These are phyloP conservation scores for Chionomys nivalis DNA, from an alignment of 2,113 vertebrate species.

Conservation along the genomic window DNA sequence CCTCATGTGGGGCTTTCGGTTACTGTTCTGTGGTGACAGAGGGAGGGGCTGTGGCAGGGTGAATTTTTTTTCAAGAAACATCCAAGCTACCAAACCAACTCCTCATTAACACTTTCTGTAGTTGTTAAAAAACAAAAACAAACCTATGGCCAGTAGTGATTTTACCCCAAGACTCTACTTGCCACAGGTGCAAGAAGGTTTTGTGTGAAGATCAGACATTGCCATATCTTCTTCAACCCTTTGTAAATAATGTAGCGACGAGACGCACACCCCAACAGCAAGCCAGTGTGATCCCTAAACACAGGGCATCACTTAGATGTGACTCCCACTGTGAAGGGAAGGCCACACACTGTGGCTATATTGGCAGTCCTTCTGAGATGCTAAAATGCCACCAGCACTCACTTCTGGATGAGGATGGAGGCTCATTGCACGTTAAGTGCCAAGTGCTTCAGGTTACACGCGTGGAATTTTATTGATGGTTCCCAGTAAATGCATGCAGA, in stretches of 20 bases:
- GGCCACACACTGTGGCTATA: not conserved
- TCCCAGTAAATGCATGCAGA: not conserved
- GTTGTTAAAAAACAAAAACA: too few relatives aligned
- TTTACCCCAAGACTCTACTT: not conserved
- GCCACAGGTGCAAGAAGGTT: not conserved
- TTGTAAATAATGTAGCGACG: not conserved
- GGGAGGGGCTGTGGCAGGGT: too few relatives aligned
- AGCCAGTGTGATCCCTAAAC: not conserved
- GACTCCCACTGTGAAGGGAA: not conserved
- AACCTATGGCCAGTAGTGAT: too few relatives aligned
- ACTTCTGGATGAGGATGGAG: not conserved
- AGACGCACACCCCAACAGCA: not conserved
- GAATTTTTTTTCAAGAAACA: not conserved
- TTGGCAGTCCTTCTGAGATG: not conserved
- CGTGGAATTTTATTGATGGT: not conserved
- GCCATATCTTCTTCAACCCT: not conserved
- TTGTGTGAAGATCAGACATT: not conserved
- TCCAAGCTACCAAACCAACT: not conserved
- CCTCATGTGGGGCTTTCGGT: not conserved
- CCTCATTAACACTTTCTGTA: not conserved
- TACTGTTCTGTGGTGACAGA: not conserved
- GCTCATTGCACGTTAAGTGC: not conserved
- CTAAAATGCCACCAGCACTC: not conserved
- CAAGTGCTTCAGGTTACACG: not conserved
- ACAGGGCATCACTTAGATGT: not conserved